Conservation (phyloP, 2,888 invertebrate species). For the Synanthedon vespiformis region DNA sequence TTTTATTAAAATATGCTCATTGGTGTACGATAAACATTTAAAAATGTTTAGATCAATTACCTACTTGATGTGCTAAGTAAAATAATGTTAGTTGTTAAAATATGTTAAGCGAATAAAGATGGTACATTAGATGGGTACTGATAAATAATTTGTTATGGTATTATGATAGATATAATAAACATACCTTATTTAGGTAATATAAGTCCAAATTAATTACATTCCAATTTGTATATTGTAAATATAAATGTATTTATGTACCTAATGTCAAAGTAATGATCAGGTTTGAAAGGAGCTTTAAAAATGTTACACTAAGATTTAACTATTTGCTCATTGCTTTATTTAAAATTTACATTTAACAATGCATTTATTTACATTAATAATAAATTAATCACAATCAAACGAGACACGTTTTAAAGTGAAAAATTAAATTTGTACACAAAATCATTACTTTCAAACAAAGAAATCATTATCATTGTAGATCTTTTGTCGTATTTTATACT, state of each 20-base stretch:
- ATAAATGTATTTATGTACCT: constrained; percentile 27
- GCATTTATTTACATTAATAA: constrained; percentile 36
- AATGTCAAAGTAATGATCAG: constrained; percentile 27
- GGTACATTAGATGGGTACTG: constrained; percentile 58
- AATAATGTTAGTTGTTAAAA: constrained; percentile 13
- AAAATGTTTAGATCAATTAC: constrained; percentile 43
- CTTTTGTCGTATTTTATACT: no score
- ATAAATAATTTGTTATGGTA: constrained; percentile 48
- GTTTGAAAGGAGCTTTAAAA: constrained; percentile 57
- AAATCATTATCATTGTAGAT: no score
- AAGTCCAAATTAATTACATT: constrained; percentile 60
- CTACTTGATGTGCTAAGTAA: constrained; percentile 29
- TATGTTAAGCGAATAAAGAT: not conserved
- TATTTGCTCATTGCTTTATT: constrained; percentile 54
- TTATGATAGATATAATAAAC: constrained; percentile 30
- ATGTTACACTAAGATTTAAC: constrained; percentile 41
- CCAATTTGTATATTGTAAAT: constrained; percentile 60
- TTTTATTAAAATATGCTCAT: constrained; percentile 33
- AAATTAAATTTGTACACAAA: not conserved
- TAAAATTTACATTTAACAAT: constrained; percentile 22
- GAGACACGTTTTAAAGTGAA: not conserved
- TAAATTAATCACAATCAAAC: not conserved
- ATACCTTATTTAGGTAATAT: constrained; percentile 44
- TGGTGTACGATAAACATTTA: constrained; percentile 30
- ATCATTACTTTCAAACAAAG: no score